Evolutionary conservation across 2,888 invertebrate genomes (phyloP).

Genomic region (Disparrhopalites patrizii): DNA sequence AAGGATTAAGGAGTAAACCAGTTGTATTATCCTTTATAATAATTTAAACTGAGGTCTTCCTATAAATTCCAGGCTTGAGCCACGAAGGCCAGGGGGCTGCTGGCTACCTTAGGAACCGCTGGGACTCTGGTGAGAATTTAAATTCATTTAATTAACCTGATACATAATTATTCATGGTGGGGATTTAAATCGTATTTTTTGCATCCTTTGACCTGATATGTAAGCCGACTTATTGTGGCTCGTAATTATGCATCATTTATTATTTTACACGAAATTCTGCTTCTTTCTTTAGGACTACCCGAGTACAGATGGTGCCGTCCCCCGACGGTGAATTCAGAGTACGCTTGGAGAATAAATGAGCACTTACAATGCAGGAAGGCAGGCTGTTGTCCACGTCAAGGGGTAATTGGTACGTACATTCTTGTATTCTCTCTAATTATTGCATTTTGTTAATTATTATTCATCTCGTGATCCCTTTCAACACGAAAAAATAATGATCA

Average conservation of each 20-base stretch:
- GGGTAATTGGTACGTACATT: constrained; percentile 29
- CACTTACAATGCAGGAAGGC: constrained; percentile 24
- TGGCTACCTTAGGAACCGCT: constrained; percentile 39
- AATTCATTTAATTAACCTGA: neutral
- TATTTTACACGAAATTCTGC: constrained; percentile 20
- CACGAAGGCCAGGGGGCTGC: constrained; percentile 41
- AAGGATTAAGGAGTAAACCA: neutral
- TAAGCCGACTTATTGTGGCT: neutral
- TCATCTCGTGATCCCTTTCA: too few relatives aligned
- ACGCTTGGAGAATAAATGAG: constrained; percentile 43
- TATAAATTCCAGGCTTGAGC: constrained; percentile 29
- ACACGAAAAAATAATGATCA: too few relatives aligned
- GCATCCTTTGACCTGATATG: too few relatives aligned
- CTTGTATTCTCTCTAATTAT: neutral
- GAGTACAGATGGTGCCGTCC: constrained; percentile 42
- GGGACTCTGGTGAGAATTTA: constrained; percentile 31
- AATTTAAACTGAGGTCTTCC: too few relatives aligned
- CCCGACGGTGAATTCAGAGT: constrained; percentile 45
- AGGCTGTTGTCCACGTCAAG: constrained; percentile 28
- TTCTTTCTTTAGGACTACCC: constrained; percentile 16
- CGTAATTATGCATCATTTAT: neutral
- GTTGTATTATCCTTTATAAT: neutral
- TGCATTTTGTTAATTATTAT: neutral
- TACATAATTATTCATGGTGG: too few relatives aligned
- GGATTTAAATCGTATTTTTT: neutral